Evolutionary conservation across 2,797 vertebrate species (phyloP).

Genomic region (Loris lydekkerianus): DNA sequence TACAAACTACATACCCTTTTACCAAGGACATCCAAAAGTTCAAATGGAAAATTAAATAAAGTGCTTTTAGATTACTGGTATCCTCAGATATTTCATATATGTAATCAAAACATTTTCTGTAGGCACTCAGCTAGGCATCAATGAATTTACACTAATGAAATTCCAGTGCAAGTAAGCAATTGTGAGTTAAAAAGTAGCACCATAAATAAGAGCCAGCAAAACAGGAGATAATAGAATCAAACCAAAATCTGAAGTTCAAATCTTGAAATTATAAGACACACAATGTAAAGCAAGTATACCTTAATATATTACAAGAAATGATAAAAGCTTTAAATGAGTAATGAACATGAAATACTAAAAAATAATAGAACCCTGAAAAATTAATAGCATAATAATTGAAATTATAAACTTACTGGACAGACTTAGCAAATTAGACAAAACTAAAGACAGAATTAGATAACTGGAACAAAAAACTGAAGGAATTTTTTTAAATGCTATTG

Average conservation of each 20-base stretch:
- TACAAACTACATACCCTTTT: neutral
- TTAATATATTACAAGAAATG: neutral
- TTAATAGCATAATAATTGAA: neutral
- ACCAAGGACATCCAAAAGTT: neutral
- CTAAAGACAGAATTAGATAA: neutral
- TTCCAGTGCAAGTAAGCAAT: neutral
- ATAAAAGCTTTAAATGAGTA: neutral
- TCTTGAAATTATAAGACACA: neutral
- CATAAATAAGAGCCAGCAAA: neutral
- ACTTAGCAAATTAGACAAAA: neutral
- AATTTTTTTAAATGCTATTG: neutral
- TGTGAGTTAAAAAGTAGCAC: neutral
- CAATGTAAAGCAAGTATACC: neutral
- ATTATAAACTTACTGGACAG: neutral
- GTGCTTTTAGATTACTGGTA: neutral
- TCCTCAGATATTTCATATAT: neutral
- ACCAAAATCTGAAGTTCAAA: neutral
- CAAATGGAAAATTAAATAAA: neutral
- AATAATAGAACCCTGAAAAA: neutral
- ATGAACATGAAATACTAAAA: neutral
- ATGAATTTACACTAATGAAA: neutral
- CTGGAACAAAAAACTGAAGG: neutral
- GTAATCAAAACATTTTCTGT: neutral
- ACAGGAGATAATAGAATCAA: neutral
- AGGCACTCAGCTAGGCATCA: neutral